Conservation (phyloP, 2,888 invertebrate species). For the Brenthis hecate region DNA sequence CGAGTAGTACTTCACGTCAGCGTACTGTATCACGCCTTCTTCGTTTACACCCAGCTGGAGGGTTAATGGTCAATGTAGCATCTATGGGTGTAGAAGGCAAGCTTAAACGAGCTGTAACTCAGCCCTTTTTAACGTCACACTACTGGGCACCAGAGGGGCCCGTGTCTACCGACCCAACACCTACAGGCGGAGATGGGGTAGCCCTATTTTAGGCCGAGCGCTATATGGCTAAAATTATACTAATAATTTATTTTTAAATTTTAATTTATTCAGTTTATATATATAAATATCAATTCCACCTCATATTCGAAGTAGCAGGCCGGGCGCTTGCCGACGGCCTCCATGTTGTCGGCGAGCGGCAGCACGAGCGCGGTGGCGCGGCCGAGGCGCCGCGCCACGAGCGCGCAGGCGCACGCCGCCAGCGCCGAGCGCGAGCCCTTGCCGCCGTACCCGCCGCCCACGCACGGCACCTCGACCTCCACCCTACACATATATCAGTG, state of each 20-base stretch:
- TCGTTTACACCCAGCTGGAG: conserved; percentile 80
- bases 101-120: neutral
- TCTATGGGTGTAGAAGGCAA: too few species aligned
- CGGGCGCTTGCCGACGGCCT: conserved; percentile 80
- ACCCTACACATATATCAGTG: conserved; percentile 65
- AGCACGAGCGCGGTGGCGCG: conserved; percentile 84
- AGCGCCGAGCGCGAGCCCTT: conserved; percentile 86
- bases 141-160: too few species aligned
- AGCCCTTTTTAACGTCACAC: too few species aligned
- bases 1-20: conserved; percentile 69
- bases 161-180: too few species aligned
- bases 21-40: conserved; percentile 80
- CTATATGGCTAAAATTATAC: too few species aligned
- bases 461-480: conserved; percentile 86
- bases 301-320: conserved; percentile 79
- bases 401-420: conserved; percentile 84
- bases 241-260: too few species aligned
- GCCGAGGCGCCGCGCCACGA: conserved; percentile 84
- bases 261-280: too few species aligned
- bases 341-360: conserved; percentile 86
- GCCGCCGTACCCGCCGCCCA: conserved; percentile 92
- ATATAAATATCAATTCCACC: conserved; percentile 49
- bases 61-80: too few species aligned
- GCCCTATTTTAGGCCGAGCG: too few species aligned
- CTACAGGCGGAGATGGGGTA: too few species aligned